Evolutionary conservation across 1,140 invertebrate genomes (phyloP).

Genomic region (Neodiprion pinetum): DNA sequence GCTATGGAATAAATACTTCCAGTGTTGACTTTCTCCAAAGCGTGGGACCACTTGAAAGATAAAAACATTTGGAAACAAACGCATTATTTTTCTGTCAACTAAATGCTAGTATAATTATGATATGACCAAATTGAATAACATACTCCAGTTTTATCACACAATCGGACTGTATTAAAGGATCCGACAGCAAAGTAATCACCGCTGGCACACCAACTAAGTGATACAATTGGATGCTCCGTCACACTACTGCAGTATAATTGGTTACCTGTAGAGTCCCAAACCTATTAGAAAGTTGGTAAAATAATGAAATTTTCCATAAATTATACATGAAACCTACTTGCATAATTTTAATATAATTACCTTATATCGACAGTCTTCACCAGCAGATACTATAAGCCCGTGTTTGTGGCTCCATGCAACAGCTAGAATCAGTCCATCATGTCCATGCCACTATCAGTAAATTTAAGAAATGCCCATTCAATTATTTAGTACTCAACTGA

Average conservation of each 20-base stretch:
- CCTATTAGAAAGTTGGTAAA: constrained; percentile 49
- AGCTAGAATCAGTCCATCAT: constrained; percentile 90
- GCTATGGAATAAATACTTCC: constrained; percentile 87
- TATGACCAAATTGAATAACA: constrained; percentile 44
- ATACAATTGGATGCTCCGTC: constrained; percentile 91
- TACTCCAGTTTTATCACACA: constrained; percentile 95
- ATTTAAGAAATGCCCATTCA: background rate
- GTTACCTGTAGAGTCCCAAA: constrained; percentile 93
- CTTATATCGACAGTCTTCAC: constrained; percentile 95
- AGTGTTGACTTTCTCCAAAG: constrained; percentile 82
- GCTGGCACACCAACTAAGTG: constrained; percentile 88
- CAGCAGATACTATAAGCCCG: constrained; percentile 90
- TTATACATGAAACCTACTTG: constrained; percentile 3
- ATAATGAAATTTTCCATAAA: constrained; percentile 14
- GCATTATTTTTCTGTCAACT: constrained; percentile 1
- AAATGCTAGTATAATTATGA: constrained; percentile 8
- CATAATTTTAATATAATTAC: constrained; percentile 48
- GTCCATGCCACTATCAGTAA: constrained; percentile 88
- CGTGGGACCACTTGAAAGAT: constrained; percentile 88
- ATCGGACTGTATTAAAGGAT: constrained; percentile 88
- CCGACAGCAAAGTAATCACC: constrained; percentile 93
- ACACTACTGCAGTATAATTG: constrained; percentile 82
- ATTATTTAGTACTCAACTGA: constrained; percentile 13
- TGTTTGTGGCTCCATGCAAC: constrained; percentile 89
- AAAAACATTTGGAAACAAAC: constrained; percentile 16